These are phyloP conservation scores for Theretra japonica DNA, from an alignment of 2,888 invertebrate species.

Conservation along the genomic window DNA sequence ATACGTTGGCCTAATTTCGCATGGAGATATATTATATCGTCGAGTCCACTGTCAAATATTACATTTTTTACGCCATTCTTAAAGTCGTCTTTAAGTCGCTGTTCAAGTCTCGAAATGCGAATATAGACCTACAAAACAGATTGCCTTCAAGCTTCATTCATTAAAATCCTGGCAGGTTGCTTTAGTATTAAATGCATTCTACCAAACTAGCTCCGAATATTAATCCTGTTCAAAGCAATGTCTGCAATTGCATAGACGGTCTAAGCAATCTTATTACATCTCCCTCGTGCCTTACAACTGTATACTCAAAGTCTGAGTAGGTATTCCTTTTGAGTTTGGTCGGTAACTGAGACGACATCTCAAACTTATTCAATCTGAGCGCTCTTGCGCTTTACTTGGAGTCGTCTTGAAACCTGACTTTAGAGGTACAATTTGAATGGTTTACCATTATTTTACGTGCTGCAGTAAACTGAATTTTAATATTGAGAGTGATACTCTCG, in stretches of 20 bases:
- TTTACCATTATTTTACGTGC: neutral
- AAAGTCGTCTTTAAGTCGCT: too few relatives aligned
- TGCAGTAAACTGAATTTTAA: neutral
- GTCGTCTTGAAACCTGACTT: neutral
- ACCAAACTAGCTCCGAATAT: neutral
- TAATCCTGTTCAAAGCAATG: neutral
- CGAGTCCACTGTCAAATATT: too few relatives aligned
- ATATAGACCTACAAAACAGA: too few relatives aligned
- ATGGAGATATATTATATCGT: too few relatives aligned
- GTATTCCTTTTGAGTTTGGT: slow-evolving; percentile 8
- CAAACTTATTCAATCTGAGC: slow-evolving; percentile 17
- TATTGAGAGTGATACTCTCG: neutral
- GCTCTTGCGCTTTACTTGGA: neutral
- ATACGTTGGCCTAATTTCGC: too few relatives aligned
- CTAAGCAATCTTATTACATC: neutral
- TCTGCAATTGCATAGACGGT: neutral
- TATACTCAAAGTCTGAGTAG: slow-evolving; percentile 16
- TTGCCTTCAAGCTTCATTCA: neutral
- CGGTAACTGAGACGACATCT: neutral
- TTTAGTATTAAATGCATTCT: neutral
- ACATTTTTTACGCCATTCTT: too few relatives aligned
- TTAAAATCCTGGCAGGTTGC: neutral
- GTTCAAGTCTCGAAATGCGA: too few relatives aligned
- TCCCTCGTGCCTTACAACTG: neutral
- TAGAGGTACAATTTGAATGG: neutral